Evolutionary conservation across 2,888 invertebrate genomes (phyloP).

Genomic region (Cheilosia soror): DNA sequence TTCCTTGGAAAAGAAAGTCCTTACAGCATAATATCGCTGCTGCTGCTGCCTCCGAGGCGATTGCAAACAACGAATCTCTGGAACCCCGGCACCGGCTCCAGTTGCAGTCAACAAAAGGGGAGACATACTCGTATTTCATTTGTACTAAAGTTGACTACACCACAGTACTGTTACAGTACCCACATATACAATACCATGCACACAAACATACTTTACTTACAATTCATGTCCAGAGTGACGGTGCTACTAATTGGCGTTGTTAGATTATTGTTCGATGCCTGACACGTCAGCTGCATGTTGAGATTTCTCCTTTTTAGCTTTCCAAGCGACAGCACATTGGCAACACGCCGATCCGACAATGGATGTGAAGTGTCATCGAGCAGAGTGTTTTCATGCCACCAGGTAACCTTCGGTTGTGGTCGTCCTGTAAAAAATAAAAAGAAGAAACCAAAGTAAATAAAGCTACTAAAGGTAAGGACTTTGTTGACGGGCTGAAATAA

Average conservation of each 20-base stretch:
- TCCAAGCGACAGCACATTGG: constrained; percentile 87
- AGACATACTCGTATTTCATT: constrained; percentile 9
- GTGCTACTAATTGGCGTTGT: constrained; percentile 88
- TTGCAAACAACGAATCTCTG: constrained; percentile 1
- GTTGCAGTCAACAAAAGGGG: constrained; percentile 34
- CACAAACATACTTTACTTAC: constrained; percentile 86
- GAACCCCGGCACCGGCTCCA: too few species aligned
- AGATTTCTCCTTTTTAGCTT: constrained; percentile 87
- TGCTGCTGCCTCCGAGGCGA: constrained; percentile 15
- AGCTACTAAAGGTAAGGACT: not conserved
- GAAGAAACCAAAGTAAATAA: not conserved
- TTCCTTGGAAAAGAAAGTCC: constrained; percentile 34
- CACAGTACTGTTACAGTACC: not conserved
- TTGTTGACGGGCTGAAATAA: not conserved
- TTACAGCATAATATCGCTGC: not conserved
- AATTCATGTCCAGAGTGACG: constrained; percentile 88
- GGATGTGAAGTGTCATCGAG: constrained; percentile 86
- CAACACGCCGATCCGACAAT: constrained; percentile 87
- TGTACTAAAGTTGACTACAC: constrained; percentile 3
- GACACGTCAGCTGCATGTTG: constrained; percentile 87
- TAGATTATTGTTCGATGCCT: constrained; percentile 88
- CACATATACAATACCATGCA: not conserved
- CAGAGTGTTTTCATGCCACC: constrained; percentile 88
- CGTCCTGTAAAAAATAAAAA: constrained; percentile 85
- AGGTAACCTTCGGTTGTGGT: constrained; percentile 87